Evolutionary conservation across 1,140 invertebrate genomes (phyloP), one percentile per base, ranked within the genome.

Genomic region (Vanessa tameamea): DNA sequence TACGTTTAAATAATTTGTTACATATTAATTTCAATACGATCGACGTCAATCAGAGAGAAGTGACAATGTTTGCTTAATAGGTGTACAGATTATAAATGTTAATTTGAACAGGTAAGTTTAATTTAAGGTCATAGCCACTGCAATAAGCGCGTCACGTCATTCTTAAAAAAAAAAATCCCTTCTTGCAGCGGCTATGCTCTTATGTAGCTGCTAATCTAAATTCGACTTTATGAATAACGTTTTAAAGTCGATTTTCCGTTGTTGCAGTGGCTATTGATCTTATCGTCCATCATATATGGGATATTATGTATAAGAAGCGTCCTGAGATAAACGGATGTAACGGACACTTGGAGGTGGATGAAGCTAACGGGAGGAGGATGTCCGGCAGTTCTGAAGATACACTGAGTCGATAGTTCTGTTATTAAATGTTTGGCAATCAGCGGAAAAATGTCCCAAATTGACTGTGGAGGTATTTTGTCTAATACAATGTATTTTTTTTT

Each of bases 251-350:
- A 53, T 84, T 92, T 91, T 85, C 85, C 89, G 87, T 94, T 95
- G 95, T 96, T 96, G 95, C 96, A 99, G 98, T 99, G 95, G 98
- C 98, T 93, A 99, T 99, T 95, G 98, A 98, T 94, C 95, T 99
- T 92, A 99, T 99, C 94, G 98, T 99, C 85, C 98, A 99, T 93
- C 98, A 99, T 95, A 99, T 99, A 94, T 96, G 97, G 95, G 98
- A 99, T 94, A 96, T 98, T 85, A 95, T 99, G 90, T 96, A 94
- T 90, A 95, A 95, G 94, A 95, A 91, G 83, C 91, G 84, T 47
- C 77, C 93, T 82, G 89, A 90, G 67, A 69, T 76, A 9, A 89
- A 91, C 69, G 88, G 85, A 0, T 85, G 84, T 78, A 88, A 87
- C 82, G 94, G 94, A 59, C 93, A 94, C 82, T 93, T 92, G 87